Base-by-base conservation (phyloP, 2,888 invertebrate genomes). In the Diarsia rubi region DNA sequence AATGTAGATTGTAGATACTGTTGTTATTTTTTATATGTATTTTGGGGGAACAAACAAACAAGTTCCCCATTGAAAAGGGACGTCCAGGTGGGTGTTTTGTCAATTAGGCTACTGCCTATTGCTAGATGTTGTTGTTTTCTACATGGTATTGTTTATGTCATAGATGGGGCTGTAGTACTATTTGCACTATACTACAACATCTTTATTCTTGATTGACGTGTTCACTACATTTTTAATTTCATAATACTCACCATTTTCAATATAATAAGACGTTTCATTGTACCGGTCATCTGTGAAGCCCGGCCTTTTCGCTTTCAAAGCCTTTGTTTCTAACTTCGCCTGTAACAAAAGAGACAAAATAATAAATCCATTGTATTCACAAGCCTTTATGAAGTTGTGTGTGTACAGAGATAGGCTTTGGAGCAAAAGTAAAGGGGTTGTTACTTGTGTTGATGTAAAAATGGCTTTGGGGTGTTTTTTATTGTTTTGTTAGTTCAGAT, bases 251-350 rank as follows among this genome's bases (percentile, higher is more conserved):
- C 99, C 98, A 97, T 99, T 99, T 97, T 99, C 99, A 91, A 98
- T 98, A 96, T 99, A 99, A 96, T 99, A 99, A 73, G 99, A 98
- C 31, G 99, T 99, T 96, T 99, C 99, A 95, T 98, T 98, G 97
- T 99, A 99, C 88, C 98, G 97, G 93, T 99, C 98, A 95, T 99
- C 98, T 54, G 98, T 98, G 95, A 98, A 98, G 86, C 98, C 98
- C 2, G 98, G 99, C 94, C 99, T 97, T 95, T 98, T 98, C 77
- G 98, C 98, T 96, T 98, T 99, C 88, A 98, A 94, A 69, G 98
- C 98, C 96, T 98, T 99, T 89, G 98, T 98, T 97, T 99, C 98
- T 93, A 98, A 97, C 97, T 98, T 99, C 57, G 98, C 98, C 98
- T 98, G 97, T 69, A 98, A 98, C 95, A 97, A 97, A 92, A 82